Conservation (phyloP, 2,113 vertebrate genomes). For the Lipophrys pholis region DNA sequence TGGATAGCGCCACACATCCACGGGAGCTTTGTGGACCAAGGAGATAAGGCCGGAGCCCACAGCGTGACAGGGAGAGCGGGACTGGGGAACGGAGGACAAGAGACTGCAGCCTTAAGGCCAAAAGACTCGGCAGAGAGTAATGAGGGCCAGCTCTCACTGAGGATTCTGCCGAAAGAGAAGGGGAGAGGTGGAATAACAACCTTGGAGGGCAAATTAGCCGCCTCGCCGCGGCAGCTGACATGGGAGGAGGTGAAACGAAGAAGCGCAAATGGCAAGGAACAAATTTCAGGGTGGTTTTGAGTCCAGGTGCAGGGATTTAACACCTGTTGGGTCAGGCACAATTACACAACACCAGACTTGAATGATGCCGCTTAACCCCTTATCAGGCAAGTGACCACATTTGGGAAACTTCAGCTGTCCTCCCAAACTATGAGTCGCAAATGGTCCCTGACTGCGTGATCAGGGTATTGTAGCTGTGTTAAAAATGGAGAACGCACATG, state of each 20-base stretch:
- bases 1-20: constrained; percentile 73
- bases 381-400: no score
- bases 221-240: constrained; percentile 38
- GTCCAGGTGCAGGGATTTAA: constrained; percentile 33
- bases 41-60: constrained; percentile 71
- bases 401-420: no score
- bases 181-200: constrained; percentile 47
- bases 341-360: constrained; percentile 11
- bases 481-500: no score
- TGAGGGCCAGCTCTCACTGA: constrained; percentile 67
- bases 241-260: constrained; percentile 51
- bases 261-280: constrained; percentile 46
- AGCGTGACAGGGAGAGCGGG: constrained; percentile 52
- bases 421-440: no score
- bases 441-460: no score
- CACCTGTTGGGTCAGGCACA: constrained; percentile 4
- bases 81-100: constrained; percentile 61
- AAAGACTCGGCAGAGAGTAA: constrained; percentile 72
- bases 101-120: constrained; percentile 67
- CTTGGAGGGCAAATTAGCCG: constrained; percentile 56
- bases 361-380: background rate
- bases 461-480: no score
- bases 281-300: constrained; percentile 41
- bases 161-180: constrained; percentile 47
- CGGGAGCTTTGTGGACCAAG: constrained; percentile 72